Evolutionary conservation across 2,888 invertebrate genomes (phyloP), one percentile per base, ranked within the genome.

Genomic region (Caenorhabditis sulstoni): DNA sequence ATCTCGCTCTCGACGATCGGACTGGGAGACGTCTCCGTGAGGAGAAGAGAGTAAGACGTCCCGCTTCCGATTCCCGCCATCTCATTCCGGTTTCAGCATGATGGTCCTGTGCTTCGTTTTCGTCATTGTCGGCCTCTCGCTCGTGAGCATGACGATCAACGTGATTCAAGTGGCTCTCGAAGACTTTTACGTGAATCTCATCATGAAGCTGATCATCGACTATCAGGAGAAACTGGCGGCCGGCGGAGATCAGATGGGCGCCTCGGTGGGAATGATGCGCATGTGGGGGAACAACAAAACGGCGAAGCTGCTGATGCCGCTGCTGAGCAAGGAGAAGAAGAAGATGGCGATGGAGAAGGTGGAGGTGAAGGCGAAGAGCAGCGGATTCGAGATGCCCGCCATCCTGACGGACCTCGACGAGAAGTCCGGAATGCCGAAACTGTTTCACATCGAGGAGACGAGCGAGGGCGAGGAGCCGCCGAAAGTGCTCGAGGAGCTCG

Each of bases 101-200:
- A 90, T 90, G 90, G 89, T 89, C 0, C 67, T 89, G 8, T 89
- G 90, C 61, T 90, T 89, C 71, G 81, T 89, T 1, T 87, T 92
- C 73, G 90, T 92, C 7, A 91, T 92, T 79, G 84, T 92, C 55
- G 92, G 92, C 8, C 88, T 92, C 7, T 90, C 92, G 0, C 89
- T 92, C 7, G 91, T 92, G 53, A 91, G 91, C 75, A 92, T 92
- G 92, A 90, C 90, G 59, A 91, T 92, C 66, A 91, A 91, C 71
- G 91, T 92, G n/a, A 91, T 91, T 12, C 86, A 86, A 67, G 81
- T 80, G 41, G 87, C 90, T 8, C 66, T 90, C 8, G 89, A 90
- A 65, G 90, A 90, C 55, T 81, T 90, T 50, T 90, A 90, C 73
- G 84, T 87, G 18, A 81, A 82, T 37, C 65, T 90, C 53, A 76